A percentile compares a stretch with the other conserved stretches of the same genome.
Conservation (phyloP, 2,888 invertebrate species). For the Drosophila subquinaria region DNA sequence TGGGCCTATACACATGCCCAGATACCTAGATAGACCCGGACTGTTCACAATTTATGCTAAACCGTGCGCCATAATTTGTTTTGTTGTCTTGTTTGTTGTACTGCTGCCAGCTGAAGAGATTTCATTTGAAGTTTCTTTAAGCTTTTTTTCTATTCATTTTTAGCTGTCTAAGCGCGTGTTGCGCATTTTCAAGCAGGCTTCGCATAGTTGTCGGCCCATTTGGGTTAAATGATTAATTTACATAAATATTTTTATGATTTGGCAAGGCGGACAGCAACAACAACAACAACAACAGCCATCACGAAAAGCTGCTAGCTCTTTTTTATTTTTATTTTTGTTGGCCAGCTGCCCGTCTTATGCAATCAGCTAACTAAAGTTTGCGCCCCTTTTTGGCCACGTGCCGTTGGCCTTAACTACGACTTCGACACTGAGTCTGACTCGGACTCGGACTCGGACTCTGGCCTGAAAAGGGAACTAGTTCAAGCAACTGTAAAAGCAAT, state of each 20-base stretch:
- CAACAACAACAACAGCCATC: slow-evolving; percentile 12
- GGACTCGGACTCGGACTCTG: not conserved
- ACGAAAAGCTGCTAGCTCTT: slow-evolving; percentile 13
- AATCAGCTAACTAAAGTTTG: slow-evolving; percentile 62
- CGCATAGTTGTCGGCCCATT: slow-evolving; percentile 69
- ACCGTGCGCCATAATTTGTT: slow-evolving; percentile 79
- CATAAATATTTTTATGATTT: slow-evolving; percentile 82
- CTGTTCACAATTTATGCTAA: slow-evolving; percentile 77
- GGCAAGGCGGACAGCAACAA: slow-evolving; percentile 57
- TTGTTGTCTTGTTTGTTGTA: slow-evolving; percentile 28
- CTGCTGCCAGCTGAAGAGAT: slow-evolving; percentile 46
- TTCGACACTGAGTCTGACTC: not conserved
- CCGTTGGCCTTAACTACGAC: slow-evolving; percentile 32
- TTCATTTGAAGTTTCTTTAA: slow-evolving; percentile 23
- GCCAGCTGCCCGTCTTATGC: slow-evolving; percentile 77
- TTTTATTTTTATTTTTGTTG: slow-evolving; percentile 26
- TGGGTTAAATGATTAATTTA: slow-evolving; percentile 82
- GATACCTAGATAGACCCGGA: slow-evolving; percentile 1
- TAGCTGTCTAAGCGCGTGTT: slow-evolving; percentile 73
- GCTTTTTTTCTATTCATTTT: slow-evolving; percentile 23
- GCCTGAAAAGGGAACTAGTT: slow-evolving; percentile 68
- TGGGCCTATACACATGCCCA: slow-evolving; percentile 14
- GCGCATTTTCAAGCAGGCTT: slow-evolving; percentile 74
- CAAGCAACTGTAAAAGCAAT: slow-evolving; percentile 78
- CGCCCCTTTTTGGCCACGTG: slow-evolving; percentile 71